Conservation (phyloP, 2,113 vertebrate species). For the Dasypus novemcinctus region DNA sequence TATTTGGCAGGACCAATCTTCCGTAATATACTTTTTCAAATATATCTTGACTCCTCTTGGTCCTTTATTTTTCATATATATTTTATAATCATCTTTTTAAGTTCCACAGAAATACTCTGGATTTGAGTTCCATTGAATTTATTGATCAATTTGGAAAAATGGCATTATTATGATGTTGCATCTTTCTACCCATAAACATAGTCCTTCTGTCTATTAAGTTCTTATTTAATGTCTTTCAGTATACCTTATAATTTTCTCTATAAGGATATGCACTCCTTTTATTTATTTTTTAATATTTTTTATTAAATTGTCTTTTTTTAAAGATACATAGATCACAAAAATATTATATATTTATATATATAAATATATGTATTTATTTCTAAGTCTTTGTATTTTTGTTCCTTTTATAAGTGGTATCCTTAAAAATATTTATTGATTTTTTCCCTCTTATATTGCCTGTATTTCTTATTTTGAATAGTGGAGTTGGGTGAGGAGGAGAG, state of each 20-base stretch:
- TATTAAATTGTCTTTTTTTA: no score
- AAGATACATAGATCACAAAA: no score
- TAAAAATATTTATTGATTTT: conserved; percentile 23
- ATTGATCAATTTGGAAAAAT: background rate
- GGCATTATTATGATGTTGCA: background rate
- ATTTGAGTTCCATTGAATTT: conserved; percentile 23
- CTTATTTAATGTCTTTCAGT: conserved; percentile 20
- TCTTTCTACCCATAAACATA: background rate
- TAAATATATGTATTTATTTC: conserved; percentile 23
- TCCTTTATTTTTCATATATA: background rate
- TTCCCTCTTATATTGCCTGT: background rate
- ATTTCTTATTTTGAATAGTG: background rate
- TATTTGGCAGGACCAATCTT: background rate
- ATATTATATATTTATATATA: no score
- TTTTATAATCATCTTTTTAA: conserved; percentile 35
- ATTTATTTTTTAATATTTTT: no score
- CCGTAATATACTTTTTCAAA: background rate
- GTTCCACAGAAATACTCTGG: background rate
- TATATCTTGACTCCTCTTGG: background rate
- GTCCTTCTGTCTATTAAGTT: background rate
- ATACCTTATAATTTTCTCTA: background rate
- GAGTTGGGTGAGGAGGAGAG: background rate
- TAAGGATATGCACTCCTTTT: background rate
- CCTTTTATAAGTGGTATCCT: background rate
- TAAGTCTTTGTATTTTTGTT: conserved; percentile 32